Evolutionary conservation across 2,888 invertebrate genomes (phyloP).

Genomic region (Mamestra brassicae): DNA sequence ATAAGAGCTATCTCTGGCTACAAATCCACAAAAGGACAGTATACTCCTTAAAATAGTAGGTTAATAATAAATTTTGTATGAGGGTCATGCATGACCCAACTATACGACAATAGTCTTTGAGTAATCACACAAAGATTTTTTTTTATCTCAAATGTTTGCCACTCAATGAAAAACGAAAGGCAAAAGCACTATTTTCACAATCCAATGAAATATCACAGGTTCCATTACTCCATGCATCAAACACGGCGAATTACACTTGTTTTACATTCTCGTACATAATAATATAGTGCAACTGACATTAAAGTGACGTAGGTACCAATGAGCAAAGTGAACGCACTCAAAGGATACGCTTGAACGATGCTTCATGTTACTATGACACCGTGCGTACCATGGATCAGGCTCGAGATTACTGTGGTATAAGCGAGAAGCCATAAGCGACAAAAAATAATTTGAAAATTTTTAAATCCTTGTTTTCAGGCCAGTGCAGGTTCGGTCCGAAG

Average conservation of each 20-base stretch:
- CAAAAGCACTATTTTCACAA: neutral
- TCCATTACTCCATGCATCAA: neutral
- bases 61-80: no score
- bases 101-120: no score
- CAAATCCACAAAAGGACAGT: no score
- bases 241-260: neutral
- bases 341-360: constrained; percentile 76
- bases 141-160: no score
- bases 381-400: constrained; percentile 69
- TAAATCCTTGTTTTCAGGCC: no score
- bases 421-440: neutral
- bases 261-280: neutral
- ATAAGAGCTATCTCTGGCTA: no score
- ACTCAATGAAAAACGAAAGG: neutral
- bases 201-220: neutral
- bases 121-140: no score
- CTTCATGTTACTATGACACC: constrained; percentile 76
- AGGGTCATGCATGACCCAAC: no score
- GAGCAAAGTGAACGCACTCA: constrained; percentile 80
- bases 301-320: constrained; percentile 73
- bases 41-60: no score
- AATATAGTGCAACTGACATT: constrained; percentile 19
- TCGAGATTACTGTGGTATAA: constrained; percentile 62
- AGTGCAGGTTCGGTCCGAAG: no score
- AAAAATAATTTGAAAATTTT: no score